Percentiles rank a stretch among this genome's conserved stretches.
Evolutionary conservation across 2,797 vertebrate species (phyloP).

Genomic region (Notamacropus eugenii): DNA sequence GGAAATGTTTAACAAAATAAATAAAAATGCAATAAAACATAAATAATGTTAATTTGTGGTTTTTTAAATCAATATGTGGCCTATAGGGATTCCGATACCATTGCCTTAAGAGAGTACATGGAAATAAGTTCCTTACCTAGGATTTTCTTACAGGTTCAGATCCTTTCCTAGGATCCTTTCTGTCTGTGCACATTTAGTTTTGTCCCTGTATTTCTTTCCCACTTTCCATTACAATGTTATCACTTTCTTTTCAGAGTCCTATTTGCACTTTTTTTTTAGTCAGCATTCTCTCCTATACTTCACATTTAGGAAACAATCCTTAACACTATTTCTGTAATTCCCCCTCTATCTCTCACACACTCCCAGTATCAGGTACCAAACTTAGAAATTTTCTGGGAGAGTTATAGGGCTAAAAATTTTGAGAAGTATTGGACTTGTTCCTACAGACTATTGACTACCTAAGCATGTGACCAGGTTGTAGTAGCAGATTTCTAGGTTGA

Average conservation of each 20-base stretch:
- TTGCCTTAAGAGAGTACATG: no score
- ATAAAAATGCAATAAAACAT: no score
- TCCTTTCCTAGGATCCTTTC: not conserved
- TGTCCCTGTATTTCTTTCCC: not conserved
- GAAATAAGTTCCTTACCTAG: not conserved
- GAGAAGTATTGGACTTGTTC: not conserved
- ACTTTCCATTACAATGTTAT: not conserved
- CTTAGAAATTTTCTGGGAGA: no score
- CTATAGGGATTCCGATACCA: no score
- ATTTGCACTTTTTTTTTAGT: not conserved
- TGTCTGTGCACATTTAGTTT: not conserved
- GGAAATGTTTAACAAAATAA: no score
- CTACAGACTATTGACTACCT: not conserved
- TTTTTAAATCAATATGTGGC: no score
- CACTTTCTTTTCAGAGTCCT: not conserved
- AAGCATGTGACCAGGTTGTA: not conserved
- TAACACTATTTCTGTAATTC: no score
- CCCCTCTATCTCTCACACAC: no score
- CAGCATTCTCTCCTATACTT: not conserved
- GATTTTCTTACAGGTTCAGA: not conserved
- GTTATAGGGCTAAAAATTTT: not conserved
- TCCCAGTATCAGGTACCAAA: no score
- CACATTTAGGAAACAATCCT: no score
- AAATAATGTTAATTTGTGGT: no score
- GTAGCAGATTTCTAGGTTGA: not conserved